phyloP scores from a whole-genome alignment of 2,113 vertebrate species.

The Perca fluviatilis region DNA sequence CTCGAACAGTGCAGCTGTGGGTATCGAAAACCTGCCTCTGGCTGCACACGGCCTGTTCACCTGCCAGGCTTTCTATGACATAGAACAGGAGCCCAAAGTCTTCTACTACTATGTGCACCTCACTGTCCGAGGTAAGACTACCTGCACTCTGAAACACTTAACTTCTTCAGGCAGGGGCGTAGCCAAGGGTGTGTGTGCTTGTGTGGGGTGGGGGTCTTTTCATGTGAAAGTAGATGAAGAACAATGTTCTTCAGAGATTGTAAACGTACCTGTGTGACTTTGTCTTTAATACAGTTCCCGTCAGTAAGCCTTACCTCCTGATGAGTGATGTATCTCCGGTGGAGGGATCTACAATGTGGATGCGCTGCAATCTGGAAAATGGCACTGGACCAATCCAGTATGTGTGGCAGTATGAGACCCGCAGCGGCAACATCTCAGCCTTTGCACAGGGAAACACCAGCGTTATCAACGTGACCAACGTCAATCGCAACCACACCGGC shows the following conservation, averaged over 20 bases:
- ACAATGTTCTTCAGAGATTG: not conserved
- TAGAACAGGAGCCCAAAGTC: slow-evolving; percentile 70
- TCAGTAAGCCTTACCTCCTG: slow-evolving; percentile 88
- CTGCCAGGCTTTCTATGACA: slow-evolving; percentile 90
- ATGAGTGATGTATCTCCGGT: slow-evolving; percentile 81
- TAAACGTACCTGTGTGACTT: slow-evolving; percentile 5
- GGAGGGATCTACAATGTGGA: slow-evolving; percentile 83
- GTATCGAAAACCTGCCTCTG: slow-evolving; percentile 83
- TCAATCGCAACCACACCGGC: slow-evolving; percentile 87
- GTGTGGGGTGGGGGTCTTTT: too few relatives aligned
- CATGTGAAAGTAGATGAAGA: not conserved
- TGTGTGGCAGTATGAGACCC: slow-evolving; percentile 84
- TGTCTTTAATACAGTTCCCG: slow-evolving; percentile 82
- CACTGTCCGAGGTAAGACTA: slow-evolving; percentile 86
- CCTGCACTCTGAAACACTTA: not conserved
- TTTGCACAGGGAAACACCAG: slow-evolving; percentile 71
- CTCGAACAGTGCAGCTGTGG: slow-evolving; percentile 85
- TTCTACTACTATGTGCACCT: slow-evolving; percentile 86
- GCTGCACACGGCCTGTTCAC: slow-evolving; percentile 89
- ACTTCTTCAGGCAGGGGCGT: not conserved
- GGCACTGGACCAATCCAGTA: slow-evolving; percentile 88
- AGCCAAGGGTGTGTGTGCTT: not conserved
- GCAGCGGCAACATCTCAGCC: slow-evolving; percentile 52
- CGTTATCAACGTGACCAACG: slow-evolving; percentile 75
- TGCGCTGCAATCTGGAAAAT: slow-evolving; percentile 86